Conservation (phyloP, 2,888 invertebrate genomes). For the Ectemnius continuus region DNA sequence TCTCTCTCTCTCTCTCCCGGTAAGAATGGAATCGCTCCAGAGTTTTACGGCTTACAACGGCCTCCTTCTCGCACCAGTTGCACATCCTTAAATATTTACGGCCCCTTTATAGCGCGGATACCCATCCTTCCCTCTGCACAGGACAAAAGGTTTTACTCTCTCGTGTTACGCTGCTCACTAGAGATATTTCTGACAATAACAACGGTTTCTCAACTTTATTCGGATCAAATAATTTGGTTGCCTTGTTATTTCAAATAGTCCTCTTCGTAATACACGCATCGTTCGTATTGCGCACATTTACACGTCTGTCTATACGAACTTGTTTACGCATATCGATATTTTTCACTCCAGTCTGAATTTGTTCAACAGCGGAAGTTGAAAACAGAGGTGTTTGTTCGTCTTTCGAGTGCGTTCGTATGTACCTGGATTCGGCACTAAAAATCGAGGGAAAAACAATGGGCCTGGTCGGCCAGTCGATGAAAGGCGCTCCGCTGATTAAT, state of each 20-base stretch:
- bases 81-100: constrained; percentile 36
- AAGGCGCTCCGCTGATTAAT: constrained; percentile 57
- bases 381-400: too few relatives aligned
- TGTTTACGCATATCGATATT: too few relatives aligned
- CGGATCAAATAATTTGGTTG: too few relatives aligned
- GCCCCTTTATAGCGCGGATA: constrained; percentile 20
- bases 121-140: constrained; percentile 36
- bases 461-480: constrained; percentile 33
- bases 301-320: too few relatives aligned
- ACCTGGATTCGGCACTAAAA: constrained; percentile 3
- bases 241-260: too few relatives aligned
- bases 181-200: background rate
- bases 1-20: constrained; percentile 18
- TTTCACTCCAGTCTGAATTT: too few relatives aligned
- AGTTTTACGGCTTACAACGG: constrained; percentile 36
- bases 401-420: background rate
- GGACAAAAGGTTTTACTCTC: background rate
- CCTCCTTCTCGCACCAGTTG: constrained; percentile 17
- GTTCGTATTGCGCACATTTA: too few relatives aligned
- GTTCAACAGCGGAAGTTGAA: too few relatives aligned
- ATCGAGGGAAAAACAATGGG: constrained; percentile 44
- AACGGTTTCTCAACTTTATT: background rate
- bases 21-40: constrained; percentile 54
- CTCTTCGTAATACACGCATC: too few relatives aligned
- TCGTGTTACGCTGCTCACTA: background rate